Evolutionary conservation across 2,113 vertebrate species (phyloP), one percentile per base, ranked within the genome.

Genomic region (Varanus komodoensis): DNA sequence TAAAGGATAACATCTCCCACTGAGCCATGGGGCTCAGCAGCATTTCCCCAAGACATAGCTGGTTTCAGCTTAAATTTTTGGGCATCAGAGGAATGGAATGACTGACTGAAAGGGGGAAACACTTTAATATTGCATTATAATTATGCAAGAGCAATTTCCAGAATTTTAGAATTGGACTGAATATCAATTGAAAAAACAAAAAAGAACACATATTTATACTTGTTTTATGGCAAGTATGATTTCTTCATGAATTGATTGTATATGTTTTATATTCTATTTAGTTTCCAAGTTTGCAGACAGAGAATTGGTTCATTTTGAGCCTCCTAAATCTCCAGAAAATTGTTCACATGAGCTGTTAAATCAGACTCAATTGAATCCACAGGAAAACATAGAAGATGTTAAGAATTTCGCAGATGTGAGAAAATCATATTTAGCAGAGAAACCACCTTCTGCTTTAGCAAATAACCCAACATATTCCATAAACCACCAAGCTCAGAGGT

Each of bases 281-380:
- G 97, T 97, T 84, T 97, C 98, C 44, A 95, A 95, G 27, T 98
- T 98, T 90, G 93, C 97, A 90, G 97, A 96, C 61, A 95, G 94
- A 93, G 95, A 97, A 68, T 90, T 97, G 8, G 92, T 98, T 86
- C 91, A 90, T 75, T 92, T 91, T 67, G 95, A 95, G 25, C 96
- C 95, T 74, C 97, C 97, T 57, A 97, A 97, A 92, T 96, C 92
- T 89, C 93, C 96, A 82, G 93, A 89, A 92, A 87, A 82, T 83
- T 91, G 0, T 0, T 89, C 89, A 4, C 78, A 87, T 85, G 95
- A 97, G 32, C 92, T 95, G 54, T 96, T 92, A 92, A 97, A 92
- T 97, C 96, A 52, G 91, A 92, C 86, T 27, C 95, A 96, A 86
- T 93, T 96, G 92, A 96, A 97, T 87, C 93, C 94, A 19, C 95